Conservation (phyloP, 2,888 invertebrate species). For the Pantelozetes paolii region DNA sequence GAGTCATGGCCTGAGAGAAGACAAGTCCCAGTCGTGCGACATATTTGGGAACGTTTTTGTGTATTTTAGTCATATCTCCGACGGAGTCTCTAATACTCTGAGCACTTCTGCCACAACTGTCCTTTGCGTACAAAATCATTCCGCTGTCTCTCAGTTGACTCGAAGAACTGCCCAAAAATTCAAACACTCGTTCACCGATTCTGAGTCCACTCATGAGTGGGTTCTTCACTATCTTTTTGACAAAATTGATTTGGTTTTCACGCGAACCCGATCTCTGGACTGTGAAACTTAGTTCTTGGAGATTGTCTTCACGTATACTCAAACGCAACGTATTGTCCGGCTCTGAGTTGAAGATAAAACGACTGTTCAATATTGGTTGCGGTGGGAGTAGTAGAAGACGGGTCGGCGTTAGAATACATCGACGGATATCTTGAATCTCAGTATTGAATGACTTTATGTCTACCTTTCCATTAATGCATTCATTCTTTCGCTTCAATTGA, state of each 20-base stretch:
- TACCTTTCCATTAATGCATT: not conserved
- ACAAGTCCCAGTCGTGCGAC: slow-evolving; percentile 54
- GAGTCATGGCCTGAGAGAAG: slow-evolving; percentile 50
- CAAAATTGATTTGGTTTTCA: slow-evolving; percentile 41
- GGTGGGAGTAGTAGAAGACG: slow-evolving; percentile 43
- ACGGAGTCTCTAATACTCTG: slow-evolving; percentile 45
- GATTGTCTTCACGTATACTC: slow-evolving; percentile 46
- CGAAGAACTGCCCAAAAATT: slow-evolving; percentile 48
- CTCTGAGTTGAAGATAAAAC: slow-evolving; percentile 45
- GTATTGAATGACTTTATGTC: not conserved
- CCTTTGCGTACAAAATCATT: slow-evolving; percentile 48
- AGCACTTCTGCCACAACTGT: slow-evolving; percentile 44
- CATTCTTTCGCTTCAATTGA: slow-evolving; percentile 8
- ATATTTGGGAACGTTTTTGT: slow-evolving; percentile 50
- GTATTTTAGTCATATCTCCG: slow-evolving; percentile 47
- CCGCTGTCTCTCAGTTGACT: slow-evolving; percentile 49
- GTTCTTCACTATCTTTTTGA: slow-evolving; percentile 40
- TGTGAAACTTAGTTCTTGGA: slow-evolving; percentile 43
- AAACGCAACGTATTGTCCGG: slow-evolving; percentile 45
- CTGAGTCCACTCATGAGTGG: slow-evolving; percentile 42
- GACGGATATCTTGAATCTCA: slow-evolving; percentile 41
- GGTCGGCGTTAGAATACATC: slow-evolving; percentile 46
- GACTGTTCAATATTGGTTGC: slow-evolving; percentile 45
- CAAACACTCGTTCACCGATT: slow-evolving; percentile 47
- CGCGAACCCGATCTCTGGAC: slow-evolving; percentile 33